Conservation (phyloP, 2,113 vertebrate species). For the Sula dactylatra region DNA sequence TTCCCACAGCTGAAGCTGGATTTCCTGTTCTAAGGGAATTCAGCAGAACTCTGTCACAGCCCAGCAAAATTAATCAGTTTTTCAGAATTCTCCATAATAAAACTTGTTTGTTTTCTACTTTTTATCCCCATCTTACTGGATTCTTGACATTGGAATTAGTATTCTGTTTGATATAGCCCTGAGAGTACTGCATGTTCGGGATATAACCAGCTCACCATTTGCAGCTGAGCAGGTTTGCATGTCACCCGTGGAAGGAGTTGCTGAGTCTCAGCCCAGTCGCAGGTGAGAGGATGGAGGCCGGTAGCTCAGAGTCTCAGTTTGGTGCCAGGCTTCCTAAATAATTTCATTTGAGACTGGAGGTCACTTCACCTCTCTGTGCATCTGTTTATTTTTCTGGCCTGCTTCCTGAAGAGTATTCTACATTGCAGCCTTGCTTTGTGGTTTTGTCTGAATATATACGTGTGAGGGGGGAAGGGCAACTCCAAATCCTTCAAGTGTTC, state of each 20-base stretch:
- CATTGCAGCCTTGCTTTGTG: background rate
- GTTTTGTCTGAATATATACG: background rate
- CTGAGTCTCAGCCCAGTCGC: background rate
- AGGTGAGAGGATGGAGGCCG: background rate
- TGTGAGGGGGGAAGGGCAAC: background rate
- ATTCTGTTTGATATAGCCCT: background rate
- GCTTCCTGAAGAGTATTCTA: background rate
- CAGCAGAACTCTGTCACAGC: background rate
- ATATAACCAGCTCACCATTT: background rate
- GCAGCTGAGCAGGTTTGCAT: background rate
- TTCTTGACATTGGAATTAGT: background rate
- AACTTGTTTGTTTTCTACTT: background rate
- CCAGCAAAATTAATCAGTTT: background rate
- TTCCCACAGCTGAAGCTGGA: constrained; percentile 32
- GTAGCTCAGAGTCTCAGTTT: background rate
- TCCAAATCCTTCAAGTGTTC: constrained; percentile 25
- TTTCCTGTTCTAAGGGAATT: constrained; percentile 25
- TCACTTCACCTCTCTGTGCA: background rate
- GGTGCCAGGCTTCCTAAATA: background rate
- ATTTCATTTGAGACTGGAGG: background rate
- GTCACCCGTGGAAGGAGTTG: background rate
- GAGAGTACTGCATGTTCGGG: background rate
- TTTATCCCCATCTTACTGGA: background rate
- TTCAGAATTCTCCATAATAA: background rate
- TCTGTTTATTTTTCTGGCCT: background rate